Percentiles rank a stretch among this genome's conserved stretches.
phyloP scores from a whole-genome alignment of 2,888 invertebrate species.

The Syrphus vitripennis region DNA sequence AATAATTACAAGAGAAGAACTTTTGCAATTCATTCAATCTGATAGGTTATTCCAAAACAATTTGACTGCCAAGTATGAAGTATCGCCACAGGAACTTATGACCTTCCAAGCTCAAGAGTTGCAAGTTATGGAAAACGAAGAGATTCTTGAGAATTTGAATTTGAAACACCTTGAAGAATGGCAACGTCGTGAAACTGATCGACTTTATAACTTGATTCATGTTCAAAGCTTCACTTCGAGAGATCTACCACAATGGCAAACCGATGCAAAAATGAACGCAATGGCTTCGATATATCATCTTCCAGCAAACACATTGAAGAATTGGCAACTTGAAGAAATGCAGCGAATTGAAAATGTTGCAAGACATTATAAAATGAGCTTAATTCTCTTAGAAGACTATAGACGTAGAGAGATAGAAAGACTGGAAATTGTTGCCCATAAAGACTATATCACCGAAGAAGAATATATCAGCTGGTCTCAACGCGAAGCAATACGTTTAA shows the following conservation, averaged over 20 bases:
- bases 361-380: slow-evolving; percentile 75
- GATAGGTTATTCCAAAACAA: slow-evolving; percentile 75
- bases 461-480: slow-evolving; percentile 74
- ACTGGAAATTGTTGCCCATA: slow-evolving; percentile 76
- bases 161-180: slow-evolving; percentile 75
- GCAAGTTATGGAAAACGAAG: slow-evolving; percentile 73
- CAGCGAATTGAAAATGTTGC: slow-evolving; percentile 76
- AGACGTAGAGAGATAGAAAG: slow-evolving; percentile 77
- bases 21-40: slow-evolving; percentile 75
- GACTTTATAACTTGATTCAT: slow-evolving; percentile 77
- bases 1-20: slow-evolving; percentile 76
- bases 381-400: slow-evolving; percentile 77
- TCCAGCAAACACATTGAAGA: slow-evolving; percentile 74
- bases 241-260: slow-evolving; percentile 77
- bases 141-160: slow-evolving; percentile 74
- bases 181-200: slow-evolving; percentile 78
- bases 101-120: slow-evolving; percentile 75
- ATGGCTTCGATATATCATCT: slow-evolving; percentile 75
- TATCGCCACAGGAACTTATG: slow-evolving; percentile 73
- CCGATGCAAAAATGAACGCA: slow-evolving; percentile 73
- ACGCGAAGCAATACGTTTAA: slow-evolving; percentile 74
- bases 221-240: slow-evolving; percentile 76
- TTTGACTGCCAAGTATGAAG: slow-evolving; percentile 75
- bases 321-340: slow-evolving; percentile 77
- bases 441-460: slow-evolving; percentile 72